Evolutionary conservation across 1,140 invertebrate species (phyloP), one percentile per base, ranked within the genome.

Genomic region (Drosophila busckii): DNA sequence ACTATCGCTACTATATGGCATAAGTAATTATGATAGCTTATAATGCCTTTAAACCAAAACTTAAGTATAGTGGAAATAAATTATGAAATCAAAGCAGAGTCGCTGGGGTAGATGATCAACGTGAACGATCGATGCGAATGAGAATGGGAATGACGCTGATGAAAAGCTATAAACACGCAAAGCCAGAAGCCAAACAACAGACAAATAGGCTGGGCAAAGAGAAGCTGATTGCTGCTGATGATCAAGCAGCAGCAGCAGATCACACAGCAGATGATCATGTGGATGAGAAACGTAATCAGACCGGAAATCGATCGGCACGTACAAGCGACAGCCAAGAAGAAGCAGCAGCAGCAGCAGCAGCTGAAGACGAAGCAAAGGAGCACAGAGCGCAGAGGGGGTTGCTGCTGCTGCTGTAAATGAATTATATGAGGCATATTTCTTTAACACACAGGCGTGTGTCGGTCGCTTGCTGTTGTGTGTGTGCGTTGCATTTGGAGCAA

Each of bases 291-390:
- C 66, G 64, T 73, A 84, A 85, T 83, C 65, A 80, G 83, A 85
- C 83, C 83, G 83, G 83, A 85, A 85, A 85, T 85, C 78, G 83
- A 85, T 84, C 78, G 66, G 58, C 71, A 78, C 68, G 80, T 84
- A 73, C 75, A 50, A 26, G 28, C 38, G 15, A 42, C 38, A 38
- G 8, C n/a, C n/a, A n/a, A n/a, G n/a, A n/a, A n/a, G n/a, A n/a
- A n/a, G 37, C 45, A 63, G 20, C 31, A n/a, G 6, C 12, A 41
- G 28, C 20, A 22, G 55, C 46, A 68, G 29, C 29, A 55, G 31
- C 13, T 50, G 45, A 46, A 52, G 46, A 19, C 6, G 4, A 19
- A 16, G 19, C 25, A 38, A 31, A 59, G 13, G 5, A 17, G 7
- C 5, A 8, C 7, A 12, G 9, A 70, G 35, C 52, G 42, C 10